Conservation (phyloP, 2,797 vertebrate genomes). For the Labroides dimidiatus region DNA sequence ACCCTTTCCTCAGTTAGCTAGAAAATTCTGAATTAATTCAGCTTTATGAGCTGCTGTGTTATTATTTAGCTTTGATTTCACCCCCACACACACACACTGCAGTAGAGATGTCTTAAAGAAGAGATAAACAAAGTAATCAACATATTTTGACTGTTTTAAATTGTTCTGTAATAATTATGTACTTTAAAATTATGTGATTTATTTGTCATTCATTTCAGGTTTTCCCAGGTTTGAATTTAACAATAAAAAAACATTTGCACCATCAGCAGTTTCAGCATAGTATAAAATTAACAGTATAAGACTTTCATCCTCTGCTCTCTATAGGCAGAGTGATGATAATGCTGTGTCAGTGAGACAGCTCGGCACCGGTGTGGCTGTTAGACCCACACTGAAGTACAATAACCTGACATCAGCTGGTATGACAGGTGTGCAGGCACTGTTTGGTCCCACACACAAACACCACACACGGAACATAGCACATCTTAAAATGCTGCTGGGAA, state of each 20-base stretch:
- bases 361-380: constrained; percentile 51
- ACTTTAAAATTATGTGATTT: neutral
- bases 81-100: too few species aligned
- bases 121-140: neutral
- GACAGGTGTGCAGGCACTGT: constrained; percentile 70
- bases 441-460: constrained; percentile 24
- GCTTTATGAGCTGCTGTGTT: constrained; percentile 40
- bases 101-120: neutral
- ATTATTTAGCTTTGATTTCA: too few species aligned
- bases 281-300: constrained; percentile 12
- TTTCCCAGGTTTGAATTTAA: neutral
- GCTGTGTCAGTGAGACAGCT: constrained; percentile 51
- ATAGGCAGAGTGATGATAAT: constrained; percentile 39
- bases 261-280: neutral
- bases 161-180: neutral
- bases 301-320: constrained; percentile 34
- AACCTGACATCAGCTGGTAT: constrained; percentile 70
- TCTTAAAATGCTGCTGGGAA: constrained; percentile 15
- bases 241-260: neutral
- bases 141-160: neutral
- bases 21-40: constrained; percentile 17
- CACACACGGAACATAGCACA: constrained; percentile 28
- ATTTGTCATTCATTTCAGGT: neutral
- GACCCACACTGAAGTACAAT: constrained; percentile 49
- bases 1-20: neutral